phyloP scores from a whole-genome alignment of 2,797 vertebrate species.

The Geotrypetes seraphini region DNA sequence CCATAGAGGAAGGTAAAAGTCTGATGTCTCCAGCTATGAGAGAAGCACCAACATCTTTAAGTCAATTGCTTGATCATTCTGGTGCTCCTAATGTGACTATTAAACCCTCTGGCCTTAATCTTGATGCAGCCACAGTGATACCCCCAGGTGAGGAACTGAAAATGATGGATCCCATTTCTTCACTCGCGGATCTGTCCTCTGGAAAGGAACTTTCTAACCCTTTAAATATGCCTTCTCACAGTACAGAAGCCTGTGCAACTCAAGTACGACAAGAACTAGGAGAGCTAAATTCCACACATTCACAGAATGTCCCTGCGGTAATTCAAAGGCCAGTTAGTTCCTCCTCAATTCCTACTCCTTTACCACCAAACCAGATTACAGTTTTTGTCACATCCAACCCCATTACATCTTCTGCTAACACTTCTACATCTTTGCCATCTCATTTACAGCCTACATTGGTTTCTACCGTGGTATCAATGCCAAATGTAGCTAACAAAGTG shows the following conservation, averaged over 20 bases:
- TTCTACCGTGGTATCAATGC: conserved; percentile 80
- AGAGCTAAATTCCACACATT: conserved; percentile 39
- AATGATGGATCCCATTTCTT: conserved; percentile 46
- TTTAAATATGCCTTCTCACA: conserved; percentile 41
- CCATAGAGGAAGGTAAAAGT: conserved; percentile 59
- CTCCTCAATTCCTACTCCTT: conserved; percentile 56
- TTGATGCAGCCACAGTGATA: conserved; percentile 50
- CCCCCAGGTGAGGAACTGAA: conserved; percentile 48
- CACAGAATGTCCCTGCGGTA: conserved; percentile 62
- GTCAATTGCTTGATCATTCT: conserved; percentile 87
- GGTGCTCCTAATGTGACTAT: conserved; percentile 58
- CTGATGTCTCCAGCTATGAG: conserved; percentile 66
- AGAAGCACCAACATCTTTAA: conserved; percentile 81
- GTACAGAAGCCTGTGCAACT: conserved; percentile 37
- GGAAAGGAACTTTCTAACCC: conserved; percentile 47
- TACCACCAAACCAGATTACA: conserved; percentile 82
- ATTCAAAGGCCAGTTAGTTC: conserved; percentile 77
- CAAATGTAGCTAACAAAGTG: conserved; percentile 67
- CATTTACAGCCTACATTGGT: conserved; percentile 72
- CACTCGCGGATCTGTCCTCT: conserved; percentile 36
- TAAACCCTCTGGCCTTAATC: conserved; percentile 53
- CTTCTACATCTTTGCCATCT: conserved; percentile 54
- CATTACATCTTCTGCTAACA: conserved; percentile 72
- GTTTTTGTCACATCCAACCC: conserved; percentile 92
- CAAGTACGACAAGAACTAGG: conserved; percentile 43